Conservation (phyloP, 2,888 invertebrate genomes). For the Notodonta ziczac region DNA sequence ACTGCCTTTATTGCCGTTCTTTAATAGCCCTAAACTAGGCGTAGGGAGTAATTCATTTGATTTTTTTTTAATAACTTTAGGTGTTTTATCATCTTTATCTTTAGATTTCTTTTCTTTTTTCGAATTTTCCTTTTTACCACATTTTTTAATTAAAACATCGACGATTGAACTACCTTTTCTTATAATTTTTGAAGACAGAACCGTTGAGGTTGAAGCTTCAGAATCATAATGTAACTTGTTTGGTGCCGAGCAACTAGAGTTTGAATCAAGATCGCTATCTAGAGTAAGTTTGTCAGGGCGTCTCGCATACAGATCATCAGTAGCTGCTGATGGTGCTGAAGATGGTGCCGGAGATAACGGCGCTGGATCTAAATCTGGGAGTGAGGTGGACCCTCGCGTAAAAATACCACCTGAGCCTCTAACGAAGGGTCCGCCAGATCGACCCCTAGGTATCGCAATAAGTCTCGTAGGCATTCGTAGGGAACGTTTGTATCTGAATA, state of each 20-base stretch:
- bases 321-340: slow-evolving; percentile 84
- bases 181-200: slow-evolving; percentile 84
- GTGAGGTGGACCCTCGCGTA: slow-evolving; percentile 88
- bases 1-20: slow-evolving; percentile 70
- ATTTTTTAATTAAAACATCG: slow-evolving; percentile 87
- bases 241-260: slow-evolving; percentile 86
- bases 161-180: slow-evolving; percentile 85
- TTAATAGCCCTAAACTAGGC: slow-evolving; percentile 83
- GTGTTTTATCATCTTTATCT: slow-evolving; percentile 82
- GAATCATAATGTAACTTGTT: slow-evolving; percentile 86
- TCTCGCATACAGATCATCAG: slow-evolving; percentile 81
- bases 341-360: slow-evolving; percentile 89
- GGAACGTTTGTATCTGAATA: slow-evolving; percentile 92
- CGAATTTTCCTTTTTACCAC: slow-evolving; percentile 84
- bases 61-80: slow-evolving; percentile 84
- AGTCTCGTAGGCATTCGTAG: slow-evolving; percentile 92
- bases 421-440: slow-evolving; percentile 83
- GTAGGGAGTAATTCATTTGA: slow-evolving; percentile 86
- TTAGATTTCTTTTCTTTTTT: slow-evolving; percentile 77
- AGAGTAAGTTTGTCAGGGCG: slow-evolving; percentile 76
- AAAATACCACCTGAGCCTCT: slow-evolving; percentile 69
- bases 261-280: slow-evolving; percentile 88
- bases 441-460: slow-evolving; percentile 90
- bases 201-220: slow-evolving; percentile 87
- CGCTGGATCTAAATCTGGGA: slow-evolving; percentile 91